Evolutionary conservation across 2,113 vertebrate genomes (phyloP).

Genomic region (Hiodon tergisus): DNA sequence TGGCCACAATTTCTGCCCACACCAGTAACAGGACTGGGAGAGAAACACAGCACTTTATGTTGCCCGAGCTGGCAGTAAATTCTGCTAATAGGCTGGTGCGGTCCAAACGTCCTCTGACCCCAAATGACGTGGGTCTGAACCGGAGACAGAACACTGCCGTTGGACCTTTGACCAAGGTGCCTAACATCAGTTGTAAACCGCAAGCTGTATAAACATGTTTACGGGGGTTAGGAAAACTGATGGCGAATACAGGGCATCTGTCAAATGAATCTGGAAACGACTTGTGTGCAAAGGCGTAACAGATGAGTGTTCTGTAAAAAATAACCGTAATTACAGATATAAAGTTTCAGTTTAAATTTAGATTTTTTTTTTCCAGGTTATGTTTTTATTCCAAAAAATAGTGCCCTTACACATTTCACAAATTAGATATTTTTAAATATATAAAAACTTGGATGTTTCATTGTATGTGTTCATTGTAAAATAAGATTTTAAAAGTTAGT

Average conservation of each 20-base stretch:
- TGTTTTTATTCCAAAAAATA: background rate
- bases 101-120: background rate
- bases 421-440: background rate
- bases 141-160: no score
- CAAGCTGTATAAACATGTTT: no score
- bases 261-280: background rate
- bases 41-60: background rate
- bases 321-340: constrained; percentile 8
- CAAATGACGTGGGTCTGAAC: no score
- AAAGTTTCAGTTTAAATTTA: constrained; percentile 12
- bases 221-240: no score
- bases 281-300: background rate
- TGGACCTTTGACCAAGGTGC: no score
- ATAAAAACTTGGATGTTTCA: background rate
- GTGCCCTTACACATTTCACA: no score
- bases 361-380: constrained; percentile 16
- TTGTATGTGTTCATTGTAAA: no score
- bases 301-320: background rate
- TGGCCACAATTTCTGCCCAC: background rate
- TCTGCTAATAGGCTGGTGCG: background rate
- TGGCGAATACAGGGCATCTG: no score
- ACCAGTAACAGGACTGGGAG: background rate
- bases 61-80: no score
- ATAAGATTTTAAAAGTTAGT: no score
- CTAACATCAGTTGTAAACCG: no score